These are phyloP conservation scores for Sylvicola fuscatus DNA, from an alignment of 2,888 invertebrate genomes.

Conservation along the genomic window DNA sequence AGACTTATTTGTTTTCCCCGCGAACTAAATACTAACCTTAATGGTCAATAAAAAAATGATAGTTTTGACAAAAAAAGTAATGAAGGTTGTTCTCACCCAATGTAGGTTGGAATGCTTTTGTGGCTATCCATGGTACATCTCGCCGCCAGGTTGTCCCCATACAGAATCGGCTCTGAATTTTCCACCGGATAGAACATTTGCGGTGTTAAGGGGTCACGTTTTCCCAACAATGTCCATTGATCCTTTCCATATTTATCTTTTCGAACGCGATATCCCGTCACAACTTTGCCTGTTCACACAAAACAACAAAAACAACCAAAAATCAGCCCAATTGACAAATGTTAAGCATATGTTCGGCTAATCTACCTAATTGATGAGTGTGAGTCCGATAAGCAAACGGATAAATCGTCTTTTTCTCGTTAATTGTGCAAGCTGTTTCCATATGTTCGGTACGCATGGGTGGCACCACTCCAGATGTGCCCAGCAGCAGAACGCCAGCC, in stretches of 20 bases:
- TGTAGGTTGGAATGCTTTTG: conserved; percentile 35
- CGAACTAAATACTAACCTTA: too few relatives aligned
- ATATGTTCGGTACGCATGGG: conserved; percentile 53
- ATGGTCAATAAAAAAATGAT: too few relatives aligned
- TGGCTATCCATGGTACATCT: conserved; percentile 81
- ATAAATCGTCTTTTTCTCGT: conserved; percentile 63
- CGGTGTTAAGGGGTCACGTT: conserved; percentile 67
- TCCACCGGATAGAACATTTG: conserved; percentile 87
- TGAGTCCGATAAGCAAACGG: conserved; percentile 94
- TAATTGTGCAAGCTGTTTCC: conserved; percentile 74
- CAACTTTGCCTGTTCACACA: conserved; percentile 32
- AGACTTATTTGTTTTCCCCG: too few relatives aligned
- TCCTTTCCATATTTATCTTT: conserved; percentile 33
- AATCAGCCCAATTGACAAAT: too few relatives aligned
- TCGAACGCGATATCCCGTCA: conserved; percentile 59
- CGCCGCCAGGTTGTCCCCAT: conserved; percentile 64
- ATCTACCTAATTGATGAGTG: conserved; percentile 70
- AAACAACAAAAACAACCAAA: neutral
- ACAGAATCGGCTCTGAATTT: conserved; percentile 35
- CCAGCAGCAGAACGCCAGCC: conserved; percentile 81
- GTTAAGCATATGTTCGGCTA: neutral
- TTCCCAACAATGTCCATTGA: conserved; percentile 67
- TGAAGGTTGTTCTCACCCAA: conserved; percentile 44
- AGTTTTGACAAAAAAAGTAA: too few relatives aligned
- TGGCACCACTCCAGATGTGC: conserved; percentile 64